Conservation (phyloP, 2,888 invertebrate species). For the Ischnura elegans region DNA sequence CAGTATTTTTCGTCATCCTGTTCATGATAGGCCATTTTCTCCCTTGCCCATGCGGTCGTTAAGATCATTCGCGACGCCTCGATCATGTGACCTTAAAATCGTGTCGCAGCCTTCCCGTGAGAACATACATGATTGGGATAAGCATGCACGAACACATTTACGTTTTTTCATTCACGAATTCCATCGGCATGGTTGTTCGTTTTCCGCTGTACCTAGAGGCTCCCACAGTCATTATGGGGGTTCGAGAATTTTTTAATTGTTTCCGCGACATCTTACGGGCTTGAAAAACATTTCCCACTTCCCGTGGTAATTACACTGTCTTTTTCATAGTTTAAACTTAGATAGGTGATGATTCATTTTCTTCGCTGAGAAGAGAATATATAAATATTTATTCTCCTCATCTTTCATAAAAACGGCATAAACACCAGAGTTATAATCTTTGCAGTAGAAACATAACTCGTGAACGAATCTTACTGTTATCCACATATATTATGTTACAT, state of each 20-base stretch:
- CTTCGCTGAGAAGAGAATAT: not conserved
- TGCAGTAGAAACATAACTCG: no score
- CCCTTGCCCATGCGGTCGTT: not conserved
- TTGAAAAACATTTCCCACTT: not conserved
- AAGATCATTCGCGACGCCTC: not conserved
- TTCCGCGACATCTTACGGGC: not conserved
- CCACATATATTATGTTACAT: no score
- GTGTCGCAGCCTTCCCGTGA: not conserved
- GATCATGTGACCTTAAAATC: not conserved
- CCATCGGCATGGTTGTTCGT: not conserved
- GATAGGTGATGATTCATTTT: not conserved
- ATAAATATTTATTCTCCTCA: no score
- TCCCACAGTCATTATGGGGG: not conserved
- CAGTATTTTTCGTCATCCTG: no score
- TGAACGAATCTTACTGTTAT: no score
- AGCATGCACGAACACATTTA: conserved; percentile 38
- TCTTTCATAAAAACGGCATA: no score
- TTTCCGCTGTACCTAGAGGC: not conserved
- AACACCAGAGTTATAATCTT: no score
- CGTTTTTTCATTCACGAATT: not conserved
- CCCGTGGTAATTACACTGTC: not conserved
- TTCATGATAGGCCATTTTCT: no score
- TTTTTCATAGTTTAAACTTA: not conserved
- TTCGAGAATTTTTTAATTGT: conserved; percentile 14
- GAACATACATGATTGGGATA: conserved; percentile 27